Conservation (phyloP, 2,888 invertebrate species). For the Chorisops tibialis region DNA sequence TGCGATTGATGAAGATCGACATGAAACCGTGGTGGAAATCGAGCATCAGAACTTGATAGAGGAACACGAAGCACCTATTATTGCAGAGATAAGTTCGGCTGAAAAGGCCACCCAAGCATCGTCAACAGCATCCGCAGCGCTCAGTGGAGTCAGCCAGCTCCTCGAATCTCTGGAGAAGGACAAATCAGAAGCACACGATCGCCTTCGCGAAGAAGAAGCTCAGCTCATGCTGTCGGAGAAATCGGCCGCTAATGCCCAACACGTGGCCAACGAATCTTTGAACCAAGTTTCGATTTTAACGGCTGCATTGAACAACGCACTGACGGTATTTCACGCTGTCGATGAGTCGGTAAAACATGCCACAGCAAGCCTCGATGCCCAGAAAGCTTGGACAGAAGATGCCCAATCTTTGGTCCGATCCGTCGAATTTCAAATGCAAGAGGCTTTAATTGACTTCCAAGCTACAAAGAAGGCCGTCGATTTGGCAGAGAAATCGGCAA, state of each 20-base stretch:
- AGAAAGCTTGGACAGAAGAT: conserved; percentile 71
- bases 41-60: no score
- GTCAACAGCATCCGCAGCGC: not conserved
- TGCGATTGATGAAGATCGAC: no score
- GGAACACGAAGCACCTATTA: no score
- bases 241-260: conserved; percentile 62
- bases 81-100: no score
- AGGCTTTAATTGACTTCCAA: conserved; percentile 66
- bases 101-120: not conserved
- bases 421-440: conserved; percentile 62
- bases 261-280: conserved; percentile 67
- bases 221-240: conserved; percentile 69
- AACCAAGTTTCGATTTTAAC: conserved; percentile 63
- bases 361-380: conserved; percentile 67
- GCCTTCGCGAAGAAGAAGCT: conserved; percentile 58
- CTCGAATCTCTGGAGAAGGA: not conserved
- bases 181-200: not conserved
- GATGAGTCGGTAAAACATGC: conserved; percentile 67
- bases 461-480: conserved; percentile 67
- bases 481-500: conserved; percentile 61
- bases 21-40: no score
- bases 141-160: not conserved
- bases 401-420: conserved; percentile 63
- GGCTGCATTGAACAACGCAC: conserved; percentile 68
- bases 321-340: conserved; percentile 61